Conservation (phyloP, 2,888 invertebrate species). For the Eledona agricola region DNA sequence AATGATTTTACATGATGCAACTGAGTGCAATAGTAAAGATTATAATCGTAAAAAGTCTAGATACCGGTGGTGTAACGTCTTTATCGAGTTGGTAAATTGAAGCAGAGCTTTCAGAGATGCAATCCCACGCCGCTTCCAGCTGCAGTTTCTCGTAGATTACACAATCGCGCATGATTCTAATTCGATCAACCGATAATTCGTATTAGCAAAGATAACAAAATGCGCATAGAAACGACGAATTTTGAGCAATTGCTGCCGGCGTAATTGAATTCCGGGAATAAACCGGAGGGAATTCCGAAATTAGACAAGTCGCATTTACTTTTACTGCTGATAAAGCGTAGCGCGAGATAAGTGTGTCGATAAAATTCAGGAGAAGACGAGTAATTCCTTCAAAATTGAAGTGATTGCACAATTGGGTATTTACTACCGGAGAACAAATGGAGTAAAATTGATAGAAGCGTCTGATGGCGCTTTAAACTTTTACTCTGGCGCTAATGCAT, state of each 20-base stretch:
- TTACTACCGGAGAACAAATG: conserved; percentile 17
- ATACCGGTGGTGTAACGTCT: conserved; percentile 1
- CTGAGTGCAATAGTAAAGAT: not conserved
- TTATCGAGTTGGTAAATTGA: conserved; percentile 6
- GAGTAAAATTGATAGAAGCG: conserved; percentile 20
- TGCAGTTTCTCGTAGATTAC: too few relatives aligned
- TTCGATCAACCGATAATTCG: too few relatives aligned
- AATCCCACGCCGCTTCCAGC: too few relatives aligned
- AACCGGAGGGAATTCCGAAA: conserved; percentile 5
- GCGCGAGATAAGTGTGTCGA: conserved; percentile 20
- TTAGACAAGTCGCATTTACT: conserved; percentile 12
- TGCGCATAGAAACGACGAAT: too few relatives aligned
- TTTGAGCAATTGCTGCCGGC: not conserved
- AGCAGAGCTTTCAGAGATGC: not conserved
- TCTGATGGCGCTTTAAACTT: conserved; percentile 20
- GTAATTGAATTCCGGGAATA: not conserved
- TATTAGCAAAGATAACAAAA: too few relatives aligned
- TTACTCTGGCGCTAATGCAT: conserved; percentile 8
- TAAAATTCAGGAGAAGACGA: conserved; percentile 19
- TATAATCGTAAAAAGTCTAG: conserved; percentile 1
- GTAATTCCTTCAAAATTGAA: conserved; percentile 19
- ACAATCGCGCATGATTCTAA: too few relatives aligned
- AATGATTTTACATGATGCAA: conserved; percentile 5
- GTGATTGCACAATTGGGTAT: conserved; percentile 14
- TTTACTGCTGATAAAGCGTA: conserved; percentile 16